These are phyloP conservation scores for Campylomormyrus numenius DNA, from an alignment of 2,113 vertebrate genomes.

Conservation along the genomic window DNA sequence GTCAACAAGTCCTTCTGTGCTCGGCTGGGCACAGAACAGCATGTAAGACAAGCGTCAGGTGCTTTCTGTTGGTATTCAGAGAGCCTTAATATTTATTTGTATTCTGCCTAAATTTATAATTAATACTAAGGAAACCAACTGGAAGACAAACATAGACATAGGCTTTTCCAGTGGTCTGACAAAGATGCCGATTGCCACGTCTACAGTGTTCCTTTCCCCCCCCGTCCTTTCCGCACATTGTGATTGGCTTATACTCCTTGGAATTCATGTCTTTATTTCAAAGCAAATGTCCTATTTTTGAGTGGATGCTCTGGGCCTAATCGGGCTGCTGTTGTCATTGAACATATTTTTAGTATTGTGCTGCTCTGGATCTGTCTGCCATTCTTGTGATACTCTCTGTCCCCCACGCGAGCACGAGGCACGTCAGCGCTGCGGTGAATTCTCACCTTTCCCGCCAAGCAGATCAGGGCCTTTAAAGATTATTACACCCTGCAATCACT, in stretches of 20 bases:
- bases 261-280: conserved; percentile 38
- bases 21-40: background rate
- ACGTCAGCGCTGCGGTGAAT: conserved; percentile 16
- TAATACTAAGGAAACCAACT: background rate
- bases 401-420: conserved; percentile 20
- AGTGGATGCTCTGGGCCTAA: conserved; percentile 32
- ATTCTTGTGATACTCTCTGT: conserved; percentile 25
- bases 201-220: background rate
- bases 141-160: background rate
- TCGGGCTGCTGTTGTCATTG: conserved; percentile 32
- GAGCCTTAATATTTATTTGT: background rate
- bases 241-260: background rate
- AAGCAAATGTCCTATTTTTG: conserved; percentile 32
- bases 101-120: background rate
- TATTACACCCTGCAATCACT: background rate
- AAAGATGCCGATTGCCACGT: background rate
- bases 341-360: conserved; percentile 37
- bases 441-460: background rate
- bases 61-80: background rate
- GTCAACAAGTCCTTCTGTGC: conserved; percentile 56
- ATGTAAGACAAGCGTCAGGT: background rate
- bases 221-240: background rate
- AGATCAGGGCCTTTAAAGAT: background rate
- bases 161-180: conserved; percentile 14
- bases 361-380: conserved; percentile 36